Evolutionary conservation across 1,140 invertebrate species (phyloP).

Genomic region (Drosophila parabipectinata): DNA sequence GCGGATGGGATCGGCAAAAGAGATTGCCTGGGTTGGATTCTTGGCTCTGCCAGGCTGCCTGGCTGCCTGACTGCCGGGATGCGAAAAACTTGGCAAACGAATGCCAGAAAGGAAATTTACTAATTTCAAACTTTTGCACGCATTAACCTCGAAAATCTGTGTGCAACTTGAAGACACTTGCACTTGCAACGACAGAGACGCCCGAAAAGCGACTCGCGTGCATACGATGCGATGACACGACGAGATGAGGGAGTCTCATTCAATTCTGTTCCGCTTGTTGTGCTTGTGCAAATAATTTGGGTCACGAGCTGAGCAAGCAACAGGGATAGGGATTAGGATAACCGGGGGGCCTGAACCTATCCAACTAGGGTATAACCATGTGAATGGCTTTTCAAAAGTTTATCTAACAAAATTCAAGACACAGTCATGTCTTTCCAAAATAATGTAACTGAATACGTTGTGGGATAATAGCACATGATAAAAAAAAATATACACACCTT

Average conservation of each 20-base stretch:
- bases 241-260: slow-evolving; percentile 23
- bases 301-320: slow-evolving; percentile 68
- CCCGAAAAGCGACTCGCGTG: slow-evolving; percentile 26
- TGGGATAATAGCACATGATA: no score
- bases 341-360: not conserved
- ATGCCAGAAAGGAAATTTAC: slow-evolving; percentile 73
- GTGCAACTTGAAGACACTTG: slow-evolving; percentile 71
- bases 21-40: slow-evolving; percentile 3
- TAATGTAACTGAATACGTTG: no score
- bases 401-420: not conserved
- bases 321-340: slow-evolving; percentile 31
- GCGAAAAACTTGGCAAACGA: slow-evolving; percentile 52
- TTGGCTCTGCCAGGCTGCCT: not conserved
- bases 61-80: slow-evolving; percentile 3
- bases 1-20: slow-evolving; percentile 30
- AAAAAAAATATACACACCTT: no score
- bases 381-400: not conserved
- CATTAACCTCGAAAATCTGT: slow-evolving; percentile 80
- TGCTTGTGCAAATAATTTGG: slow-evolving; percentile 76
- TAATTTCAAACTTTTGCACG: slow-evolving; percentile 80
- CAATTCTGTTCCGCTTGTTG: slow-evolving; percentile 16
- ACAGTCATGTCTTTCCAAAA: not conserved
- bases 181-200: slow-evolving; percentile 34
- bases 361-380: slow-evolving; percentile 8
- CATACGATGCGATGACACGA: slow-evolving; percentile 5